These are phyloP conservation scores for Zaprionus kolodkinae DNA, from an alignment of 1,140 invertebrate genomes.

Conservation along the genomic window DNA sequence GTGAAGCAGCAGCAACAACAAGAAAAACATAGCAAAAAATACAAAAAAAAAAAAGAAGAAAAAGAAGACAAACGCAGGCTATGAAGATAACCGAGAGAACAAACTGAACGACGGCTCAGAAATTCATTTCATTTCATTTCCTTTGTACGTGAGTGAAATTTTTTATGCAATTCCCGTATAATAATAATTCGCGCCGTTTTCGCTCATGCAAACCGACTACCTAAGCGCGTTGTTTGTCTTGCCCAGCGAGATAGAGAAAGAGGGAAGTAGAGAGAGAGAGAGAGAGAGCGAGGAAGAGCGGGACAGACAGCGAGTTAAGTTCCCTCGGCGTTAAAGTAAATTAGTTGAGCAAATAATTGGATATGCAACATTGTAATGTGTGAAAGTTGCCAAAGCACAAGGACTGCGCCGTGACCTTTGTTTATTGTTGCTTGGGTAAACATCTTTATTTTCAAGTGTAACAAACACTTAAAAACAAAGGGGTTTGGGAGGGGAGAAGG, in stretches of 20 bases:
- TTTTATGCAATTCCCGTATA: constrained; percentile 63
- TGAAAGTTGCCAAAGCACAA: constrained; percentile 16
- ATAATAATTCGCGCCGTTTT: constrained; percentile 66
- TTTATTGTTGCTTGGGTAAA: constrained; percentile 17
- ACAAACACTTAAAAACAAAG: constrained; percentile 5
- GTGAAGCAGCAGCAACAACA: constrained; percentile 11
- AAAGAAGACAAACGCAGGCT: constrained; percentile 41
- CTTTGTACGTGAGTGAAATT: constrained; percentile 78
- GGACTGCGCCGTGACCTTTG: constrained; percentile 4
- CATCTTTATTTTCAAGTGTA: constrained; percentile 2
- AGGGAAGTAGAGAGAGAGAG: too few species aligned
- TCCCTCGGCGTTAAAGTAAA: constrained; percentile 7
- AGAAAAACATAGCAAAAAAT: constrained; percentile 15
- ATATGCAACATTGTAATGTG: constrained; percentile 32
- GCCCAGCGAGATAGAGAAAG: background rate
- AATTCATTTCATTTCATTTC: constrained; percentile 83
- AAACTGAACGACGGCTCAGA: constrained; percentile 64
- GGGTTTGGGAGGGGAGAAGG: background rate
- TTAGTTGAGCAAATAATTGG: constrained; percentile 33
- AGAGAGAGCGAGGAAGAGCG: background rate
- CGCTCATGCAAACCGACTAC: constrained; percentile 58
- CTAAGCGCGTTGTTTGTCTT: constrained; percentile 16
- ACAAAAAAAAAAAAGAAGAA: constrained; percentile 9
- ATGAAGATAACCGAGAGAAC: constrained; percentile 64
- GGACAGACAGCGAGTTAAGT: background rate